Evolutionary conservation across 2,113 vertebrate genomes (phyloP).

Genomic region (Xiphias gladius): DNA sequence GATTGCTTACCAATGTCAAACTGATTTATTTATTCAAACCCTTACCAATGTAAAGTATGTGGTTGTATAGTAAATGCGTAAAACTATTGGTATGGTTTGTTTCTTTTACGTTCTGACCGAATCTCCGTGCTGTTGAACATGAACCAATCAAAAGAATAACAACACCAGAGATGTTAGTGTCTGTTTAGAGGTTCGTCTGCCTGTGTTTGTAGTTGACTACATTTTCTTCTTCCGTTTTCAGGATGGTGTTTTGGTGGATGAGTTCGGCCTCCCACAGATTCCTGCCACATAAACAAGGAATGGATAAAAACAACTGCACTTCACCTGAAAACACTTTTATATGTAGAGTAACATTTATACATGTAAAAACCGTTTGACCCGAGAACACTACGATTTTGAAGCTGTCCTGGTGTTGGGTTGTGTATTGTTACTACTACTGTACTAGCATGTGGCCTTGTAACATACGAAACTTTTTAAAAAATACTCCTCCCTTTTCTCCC

Average conservation of each 20-base stretch:
- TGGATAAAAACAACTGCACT: constrained; percentile 59
- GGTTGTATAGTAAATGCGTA: not conserved
- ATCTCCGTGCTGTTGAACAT: no score
- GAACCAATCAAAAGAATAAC: not conserved
- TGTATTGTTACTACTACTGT: constrained; percentile 66
- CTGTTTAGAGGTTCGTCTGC: not conserved
- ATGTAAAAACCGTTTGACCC: constrained; percentile 60
- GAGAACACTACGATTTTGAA: constrained; percentile 57
- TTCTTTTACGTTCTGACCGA: not conserved
- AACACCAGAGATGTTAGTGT: not conserved
- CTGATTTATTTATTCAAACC: no score
- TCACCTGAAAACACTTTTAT: constrained; percentile 74
- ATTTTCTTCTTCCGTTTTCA: constrained; percentile 70
- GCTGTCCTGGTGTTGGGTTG: constrained; percentile 57
- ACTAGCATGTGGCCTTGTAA: constrained; percentile 75
- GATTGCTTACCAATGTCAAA: no score
- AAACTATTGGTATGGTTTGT: not conserved
- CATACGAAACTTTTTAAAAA: constrained; percentile 46
- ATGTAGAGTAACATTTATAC: constrained; percentile 80
- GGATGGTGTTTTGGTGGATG: constrained; percentile 98
- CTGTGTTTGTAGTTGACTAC: not conserved
- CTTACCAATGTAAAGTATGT: not conserved
- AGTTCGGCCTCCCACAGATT: constrained; percentile 97
- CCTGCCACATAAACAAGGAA: constrained; percentile 89
- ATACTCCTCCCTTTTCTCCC: not conserved